Conservation (phyloP, 2,113 vertebrate genomes). For the Uropsilus gracilis region DNA sequence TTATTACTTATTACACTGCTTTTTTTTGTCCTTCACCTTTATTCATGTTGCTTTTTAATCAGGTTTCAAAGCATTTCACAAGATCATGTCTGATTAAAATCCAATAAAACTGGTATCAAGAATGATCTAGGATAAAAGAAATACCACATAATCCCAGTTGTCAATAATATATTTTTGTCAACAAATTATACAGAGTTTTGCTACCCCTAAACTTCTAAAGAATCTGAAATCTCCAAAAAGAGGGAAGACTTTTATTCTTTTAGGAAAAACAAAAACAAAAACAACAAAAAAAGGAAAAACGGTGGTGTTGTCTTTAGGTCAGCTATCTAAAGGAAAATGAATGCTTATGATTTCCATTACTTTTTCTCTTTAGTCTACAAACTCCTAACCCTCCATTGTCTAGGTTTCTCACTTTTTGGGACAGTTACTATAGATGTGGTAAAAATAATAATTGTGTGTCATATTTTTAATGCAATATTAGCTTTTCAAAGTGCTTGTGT, state of each 20-base stretch:
- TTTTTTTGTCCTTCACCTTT: slow-evolving; percentile 38
- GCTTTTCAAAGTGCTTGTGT: slow-evolving; percentile 53
- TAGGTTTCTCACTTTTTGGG: neutral
- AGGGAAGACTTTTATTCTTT: slow-evolving; percentile 38
- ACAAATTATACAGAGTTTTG: slow-evolving; percentile 36
- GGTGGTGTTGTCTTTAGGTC: neutral
- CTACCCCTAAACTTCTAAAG: slow-evolving; percentile 47
- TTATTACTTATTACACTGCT: neutral
- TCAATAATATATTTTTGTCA: slow-evolving; percentile 33
- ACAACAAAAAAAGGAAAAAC: no score
- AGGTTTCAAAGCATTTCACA: slow-evolving; percentile 54
- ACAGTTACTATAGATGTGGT: neutral
- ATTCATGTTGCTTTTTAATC: slow-evolving; percentile 56
- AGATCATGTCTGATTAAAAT: slow-evolving; percentile 50
- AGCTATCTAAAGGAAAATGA: neutral
- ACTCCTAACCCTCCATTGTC: neutral
- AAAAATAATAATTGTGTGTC: slow-evolving; percentile 38
- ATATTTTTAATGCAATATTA: neutral
- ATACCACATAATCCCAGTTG: slow-evolving; percentile 22
- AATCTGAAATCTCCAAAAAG: neutral
- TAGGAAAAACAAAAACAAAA: slow-evolving; percentile 53
- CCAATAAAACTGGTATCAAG: slow-evolving; percentile 41
- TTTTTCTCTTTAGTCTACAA: slow-evolving; percentile 33
- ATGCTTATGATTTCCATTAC: neutral
- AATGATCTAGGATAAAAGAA: slow-evolving; percentile 47